Base-by-base conservation (phyloP, 2,888 invertebrate species). In the Galeopsomyia nigrocyanea region DNA sequence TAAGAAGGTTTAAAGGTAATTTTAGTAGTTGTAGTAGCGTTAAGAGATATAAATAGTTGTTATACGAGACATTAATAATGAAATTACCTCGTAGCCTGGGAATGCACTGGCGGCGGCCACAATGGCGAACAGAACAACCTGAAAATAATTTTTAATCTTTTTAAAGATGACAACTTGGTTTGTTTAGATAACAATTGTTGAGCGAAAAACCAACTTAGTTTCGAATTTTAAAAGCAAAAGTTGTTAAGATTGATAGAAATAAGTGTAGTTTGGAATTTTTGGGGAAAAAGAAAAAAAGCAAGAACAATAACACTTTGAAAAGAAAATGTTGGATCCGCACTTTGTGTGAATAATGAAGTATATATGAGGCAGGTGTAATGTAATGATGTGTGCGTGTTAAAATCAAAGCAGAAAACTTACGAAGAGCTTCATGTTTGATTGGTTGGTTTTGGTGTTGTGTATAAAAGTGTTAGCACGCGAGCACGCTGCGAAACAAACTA, bases 61-160 rank as follows among this genome's bases (percentile, higher is more conserved):
- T 39, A 39, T 39, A 13, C 13, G 39, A 10, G 39, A 39, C 39
- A 39, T 39, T 9, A 39, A 39, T 10, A 39, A 39, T 39, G 21
- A 22, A 70, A 77, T 78, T 75, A 80, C 76, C 77, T 78, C 81
- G 77, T 78, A 80, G 74, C 84, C 83, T 66, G 85, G 84, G 79
- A 78, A 80, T 68, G 84, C 85, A 71, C 77, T 81, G 73, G 78
- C 84, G 72, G 79, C 85, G 64, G 79, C 84, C 77, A 86, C 79
- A 72, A 84, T 77, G 79, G 84, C 85, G 79, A 84, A 81, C 58
- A 86, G 78, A 77, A 82, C 83, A 72, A 86, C 80, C 86, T 86
- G 77, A 10, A 79, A 79, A 56, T 17, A 61, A 56, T 26, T 58
- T 14, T 16, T 14, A 16, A n/a, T n/a, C 1, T 7, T 46, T 0